Base-by-base conservation (phyloP, 23 tunicate species). In the Trididemnum clinides region DNA sequence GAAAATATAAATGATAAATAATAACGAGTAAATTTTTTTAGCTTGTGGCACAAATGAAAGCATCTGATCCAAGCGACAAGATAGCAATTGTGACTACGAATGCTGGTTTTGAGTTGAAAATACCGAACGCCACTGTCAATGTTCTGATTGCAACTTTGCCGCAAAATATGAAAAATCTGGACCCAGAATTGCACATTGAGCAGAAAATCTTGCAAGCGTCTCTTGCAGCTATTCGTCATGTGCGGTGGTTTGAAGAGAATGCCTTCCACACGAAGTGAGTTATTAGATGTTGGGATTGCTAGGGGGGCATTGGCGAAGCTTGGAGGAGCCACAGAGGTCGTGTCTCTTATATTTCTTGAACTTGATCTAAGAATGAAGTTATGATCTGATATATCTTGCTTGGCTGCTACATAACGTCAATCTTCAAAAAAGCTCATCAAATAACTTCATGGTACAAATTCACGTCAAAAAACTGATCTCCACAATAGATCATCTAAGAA, bases 161-260 rank as follows among this genome's bases (percentile, higher is more conserved):
- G 19, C 89, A 57, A 34, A 90, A 95, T 83, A 76, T 95, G 87
- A 62, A 89, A 36, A 90, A 86, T 25, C 72, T 95, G 33, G 90
- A 95, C 4, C 63, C 89, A 18, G 62, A 70, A 1, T 20, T 83
- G 32, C 99, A 95, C 34, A 72, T 95, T 71, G 96, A 86, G 15
- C 83, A 78, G 31, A 92, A 92, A 33, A 33, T 71, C 1, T 39
- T 95, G 77, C 91, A 91, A 62, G 86, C 88, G 1, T 36, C 96
- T 2, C 84, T 95, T 27, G 96, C 91, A 35, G 99, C 99, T 5
- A 91, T 95, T 12, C 73, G 95, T 0, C 99, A 95, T 71, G 99
- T 87, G 21, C 63, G 91, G 35, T 95, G 99, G 99, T 95, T 91
- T 71, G 96, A 95, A 71, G 91, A 90, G 79, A 87, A 95, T 62